Percentiles rank a stretch among this genome's conserved stretches.
phyloP scores from a whole-genome alignment of 2,797 vertebrate species.

The Tenualosa ilisha region DNA sequence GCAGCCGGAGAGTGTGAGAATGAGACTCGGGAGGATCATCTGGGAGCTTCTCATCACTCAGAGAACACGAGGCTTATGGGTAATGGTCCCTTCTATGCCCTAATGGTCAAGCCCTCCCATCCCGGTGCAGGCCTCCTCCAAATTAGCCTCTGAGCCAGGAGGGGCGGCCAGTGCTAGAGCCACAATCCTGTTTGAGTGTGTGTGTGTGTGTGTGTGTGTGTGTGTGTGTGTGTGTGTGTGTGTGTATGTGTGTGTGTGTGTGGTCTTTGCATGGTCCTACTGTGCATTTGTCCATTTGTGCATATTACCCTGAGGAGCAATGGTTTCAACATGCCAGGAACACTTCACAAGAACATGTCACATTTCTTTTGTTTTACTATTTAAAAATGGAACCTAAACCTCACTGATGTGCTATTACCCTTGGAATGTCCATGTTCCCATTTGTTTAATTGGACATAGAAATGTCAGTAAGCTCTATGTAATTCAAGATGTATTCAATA shows the following conservation, averaged over 20 bases:
- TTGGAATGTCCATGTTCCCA: background rate
- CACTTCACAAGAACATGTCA: background rate
- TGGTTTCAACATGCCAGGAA: slow-evolving; percentile 25
- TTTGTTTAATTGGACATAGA: slow-evolving; percentile 12
- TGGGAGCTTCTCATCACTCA: slow-evolving; percentile 71
- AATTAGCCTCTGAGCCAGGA: slow-evolving; percentile 55
- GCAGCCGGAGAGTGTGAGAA: slow-evolving; percentile 52
- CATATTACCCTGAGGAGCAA: slow-evolving; percentile 49
- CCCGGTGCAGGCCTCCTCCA: slow-evolving; percentile 59
- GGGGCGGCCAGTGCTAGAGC: slow-evolving; percentile 51
- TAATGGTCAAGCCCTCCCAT: slow-evolving; percentile 59
- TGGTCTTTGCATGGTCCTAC: slow-evolving; percentile 8
- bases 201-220: no score
- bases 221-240: background rate
- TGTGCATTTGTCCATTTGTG: slow-evolving; percentile 39
- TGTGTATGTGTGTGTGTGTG: background rate
- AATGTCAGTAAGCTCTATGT: background rate
- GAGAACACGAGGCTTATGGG: slow-evolving; percentile 61
- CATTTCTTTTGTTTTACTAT: slow-evolving; percentile 2
- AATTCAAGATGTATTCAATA: background rate
- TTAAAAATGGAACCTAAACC: background rate
- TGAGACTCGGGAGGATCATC: slow-evolving; percentile 54
- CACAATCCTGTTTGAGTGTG: slow-evolving; percentile 24
- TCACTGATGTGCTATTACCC: background rate
- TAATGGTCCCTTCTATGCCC: slow-evolving; percentile 69